These are phyloP conservation scores for Tautogolabrus adspersus DNA, from an alignment of 2,113 vertebrate genomes.

Conservation along the genomic window DNA sequence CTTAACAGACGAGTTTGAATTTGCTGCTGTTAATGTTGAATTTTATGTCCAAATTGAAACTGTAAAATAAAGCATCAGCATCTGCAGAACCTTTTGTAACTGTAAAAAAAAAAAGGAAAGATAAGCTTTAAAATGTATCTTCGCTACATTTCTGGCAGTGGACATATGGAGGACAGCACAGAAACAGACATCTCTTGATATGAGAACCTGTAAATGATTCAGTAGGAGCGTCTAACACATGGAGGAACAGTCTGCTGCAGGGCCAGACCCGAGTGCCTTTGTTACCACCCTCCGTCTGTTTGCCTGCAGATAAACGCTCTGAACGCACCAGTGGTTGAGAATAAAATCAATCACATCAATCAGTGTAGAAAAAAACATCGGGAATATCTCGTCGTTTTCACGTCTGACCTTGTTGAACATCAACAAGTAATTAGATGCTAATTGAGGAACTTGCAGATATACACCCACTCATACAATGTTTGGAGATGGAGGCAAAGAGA, in stretches of 20 bases:
- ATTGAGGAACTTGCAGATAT: constrained; percentile 43
- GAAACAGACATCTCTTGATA: constrained; percentile 67
- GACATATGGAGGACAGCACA: constrained; percentile 65
- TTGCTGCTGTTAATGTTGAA: background rate
- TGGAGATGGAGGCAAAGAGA: constrained; percentile 1
- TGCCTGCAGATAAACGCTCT: constrained; percentile 54
- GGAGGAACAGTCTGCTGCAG: constrained; percentile 69
- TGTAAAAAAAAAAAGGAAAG: background rate
- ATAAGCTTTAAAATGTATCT: background rate
- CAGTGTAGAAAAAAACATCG: constrained; percentile 22
- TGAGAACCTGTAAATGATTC: constrained; percentile 69
- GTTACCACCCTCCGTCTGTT: constrained; percentile 75
- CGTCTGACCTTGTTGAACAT: constrained; percentile 69
- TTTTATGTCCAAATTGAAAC: background rate
- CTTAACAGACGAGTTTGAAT: too few relatives aligned
- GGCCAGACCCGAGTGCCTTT: constrained; percentile 69
- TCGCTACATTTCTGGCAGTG: constrained; percentile 37
- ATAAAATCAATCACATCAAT: constrained; percentile 67
- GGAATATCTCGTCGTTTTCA: constrained; percentile 53
- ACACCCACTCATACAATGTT: constrained; percentile 11
- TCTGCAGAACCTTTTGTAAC: constrained; percentile 4
- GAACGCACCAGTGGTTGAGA: constrained; percentile 53
- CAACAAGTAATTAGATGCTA: constrained; percentile 73
- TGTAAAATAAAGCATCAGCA: background rate
- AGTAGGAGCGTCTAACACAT: constrained; percentile 69